Base-by-base conservation (phyloP, 2,888 invertebrate species). In the Anoncus sp. region DNA sequence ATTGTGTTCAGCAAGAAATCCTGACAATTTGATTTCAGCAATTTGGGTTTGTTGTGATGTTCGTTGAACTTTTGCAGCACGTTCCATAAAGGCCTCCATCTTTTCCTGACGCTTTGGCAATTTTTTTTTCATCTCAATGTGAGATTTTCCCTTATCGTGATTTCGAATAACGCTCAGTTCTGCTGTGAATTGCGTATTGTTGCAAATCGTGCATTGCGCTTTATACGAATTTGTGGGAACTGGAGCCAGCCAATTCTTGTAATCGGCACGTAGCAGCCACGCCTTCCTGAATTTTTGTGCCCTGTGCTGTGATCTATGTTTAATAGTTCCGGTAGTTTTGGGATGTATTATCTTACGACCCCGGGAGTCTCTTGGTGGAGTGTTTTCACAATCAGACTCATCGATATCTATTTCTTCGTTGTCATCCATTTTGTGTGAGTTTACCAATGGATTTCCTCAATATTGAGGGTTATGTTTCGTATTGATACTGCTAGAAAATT, bases 21-120 rank as follows among this genome's bases (percentile, higher is more conserved):
- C 82, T 43, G 47, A 71, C 16, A 82, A 12, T 49, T 80, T 73
- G 1, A 83, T 71, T 76, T 79, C 79, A 20, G 78, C 75, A 31
- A 31, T 31, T 31, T 31, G 31, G 7, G 31, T 31, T 31, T 31
- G 31, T 31, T 31, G 31, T 31, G 31, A 31, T 31, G 31, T 31
- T 31, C 31, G 31, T 31, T 31, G 31, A 31, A 31, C 3, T 31
- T 31, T 31, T 31, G 31, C 31, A 31, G 31, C 31, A 31, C 31
- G 31, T 31, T 31, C 7, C 31, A 31, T 7, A 31, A 31, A 31
- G 31, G 31, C 31, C 31, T 31, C 31, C 31, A 31, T 31, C 7
- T 31, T 31, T 31, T 31, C 31, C 31, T 31, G 31, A 7, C 31
- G 31, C 31, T 31, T 31, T 31, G 31, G 31, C 31, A 31, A 31